Conservation (phyloP, 2,888 invertebrate genomes). For the Fragum fragum region DNA sequence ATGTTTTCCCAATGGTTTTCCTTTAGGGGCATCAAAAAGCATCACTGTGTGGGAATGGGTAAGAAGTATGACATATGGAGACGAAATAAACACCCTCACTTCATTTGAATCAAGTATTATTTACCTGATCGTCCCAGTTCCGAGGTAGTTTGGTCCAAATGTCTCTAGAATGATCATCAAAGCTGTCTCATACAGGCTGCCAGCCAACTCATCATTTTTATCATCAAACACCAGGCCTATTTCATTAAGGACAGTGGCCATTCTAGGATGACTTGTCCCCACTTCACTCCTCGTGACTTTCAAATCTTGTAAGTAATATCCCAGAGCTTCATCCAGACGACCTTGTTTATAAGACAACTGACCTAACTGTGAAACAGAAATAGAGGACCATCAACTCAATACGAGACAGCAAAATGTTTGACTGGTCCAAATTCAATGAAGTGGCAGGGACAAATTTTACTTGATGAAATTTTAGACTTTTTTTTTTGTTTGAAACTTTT, state of each 20-base stretch:
- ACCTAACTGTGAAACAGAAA: constrained; percentile 70
- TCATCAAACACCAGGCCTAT: constrained; percentile 80
- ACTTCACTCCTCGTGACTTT: constrained; percentile 77
- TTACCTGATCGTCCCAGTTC: constrained; percentile 77
- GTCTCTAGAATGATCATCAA: constrained; percentile 72
- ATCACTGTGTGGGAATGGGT: background rate
- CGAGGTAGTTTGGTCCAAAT: constrained; percentile 74
- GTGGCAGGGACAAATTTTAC: too few relatives aligned
- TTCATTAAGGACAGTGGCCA: constrained; percentile 74
- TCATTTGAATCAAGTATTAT: too few relatives aligned
- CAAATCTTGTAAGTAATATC: constrained; percentile 77
- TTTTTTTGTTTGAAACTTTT: too few relatives aligned
- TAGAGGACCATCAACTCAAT: too few relatives aligned
- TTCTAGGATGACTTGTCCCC: constrained; percentile 75
- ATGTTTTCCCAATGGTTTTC: too few relatives aligned
- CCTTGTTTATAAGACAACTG: constrained; percentile 77
- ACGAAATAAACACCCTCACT: too few relatives aligned
- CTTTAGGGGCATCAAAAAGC: too few relatives aligned
- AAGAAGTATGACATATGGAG: too few relatives aligned
- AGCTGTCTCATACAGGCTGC: constrained; percentile 75
- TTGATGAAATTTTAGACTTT: too few relatives aligned
- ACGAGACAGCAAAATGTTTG: too few relatives aligned
- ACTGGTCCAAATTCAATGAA: too few relatives aligned
- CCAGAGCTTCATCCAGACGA: constrained; percentile 76
- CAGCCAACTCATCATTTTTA: constrained; percentile 69